These are phyloP conservation scores for Drepana arcuata DNA, from an alignment of 1,140 invertebrate species.

Conservation along the genomic window DNA sequence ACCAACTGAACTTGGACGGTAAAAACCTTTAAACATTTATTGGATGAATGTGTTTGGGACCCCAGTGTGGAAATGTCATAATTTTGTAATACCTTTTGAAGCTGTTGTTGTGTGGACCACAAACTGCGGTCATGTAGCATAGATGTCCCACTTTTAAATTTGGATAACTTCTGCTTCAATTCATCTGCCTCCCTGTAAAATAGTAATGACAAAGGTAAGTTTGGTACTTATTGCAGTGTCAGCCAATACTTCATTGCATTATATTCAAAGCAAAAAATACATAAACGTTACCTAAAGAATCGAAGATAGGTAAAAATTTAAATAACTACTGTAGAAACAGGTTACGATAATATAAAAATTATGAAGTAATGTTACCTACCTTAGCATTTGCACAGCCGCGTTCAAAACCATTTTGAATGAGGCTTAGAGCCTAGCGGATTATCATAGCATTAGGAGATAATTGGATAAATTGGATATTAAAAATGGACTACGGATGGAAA, in stretches of 20 bases:
- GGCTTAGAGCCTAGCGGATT: slow-evolving; percentile 58
- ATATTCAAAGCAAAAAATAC: no score
- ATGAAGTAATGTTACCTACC: slow-evolving; percentile 66
- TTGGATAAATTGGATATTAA: no score
- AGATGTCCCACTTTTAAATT: slow-evolving; percentile 74
- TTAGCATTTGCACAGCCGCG: slow-evolving; percentile 79
- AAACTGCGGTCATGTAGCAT: slow-evolving; percentile 76
- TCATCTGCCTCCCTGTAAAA: slow-evolving; percentile 78
- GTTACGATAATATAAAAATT: no score
- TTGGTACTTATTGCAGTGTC: no score
- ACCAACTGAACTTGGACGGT: no score
- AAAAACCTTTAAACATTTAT: no score
- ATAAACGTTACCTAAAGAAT: no score
- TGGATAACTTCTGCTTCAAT: slow-evolving; percentile 78
- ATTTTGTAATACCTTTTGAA: slow-evolving; percentile 82
- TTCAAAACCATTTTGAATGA: slow-evolving; percentile 78
- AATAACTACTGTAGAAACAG: slow-evolving; percentile 13
- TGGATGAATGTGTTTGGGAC: no score
- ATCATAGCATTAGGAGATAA: slow-evolving; percentile 59
- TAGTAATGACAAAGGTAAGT: slow-evolving; percentile 9
- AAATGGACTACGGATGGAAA: no score
- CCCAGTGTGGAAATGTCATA: no score
- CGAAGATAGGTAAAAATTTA: no score
- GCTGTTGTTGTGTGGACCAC: slow-evolving; percentile 75
- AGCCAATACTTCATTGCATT: no score